Evolutionary conservation across 2,113 vertebrate genomes (phyloP).

Genomic region (Tupaia chinensis): DNA sequence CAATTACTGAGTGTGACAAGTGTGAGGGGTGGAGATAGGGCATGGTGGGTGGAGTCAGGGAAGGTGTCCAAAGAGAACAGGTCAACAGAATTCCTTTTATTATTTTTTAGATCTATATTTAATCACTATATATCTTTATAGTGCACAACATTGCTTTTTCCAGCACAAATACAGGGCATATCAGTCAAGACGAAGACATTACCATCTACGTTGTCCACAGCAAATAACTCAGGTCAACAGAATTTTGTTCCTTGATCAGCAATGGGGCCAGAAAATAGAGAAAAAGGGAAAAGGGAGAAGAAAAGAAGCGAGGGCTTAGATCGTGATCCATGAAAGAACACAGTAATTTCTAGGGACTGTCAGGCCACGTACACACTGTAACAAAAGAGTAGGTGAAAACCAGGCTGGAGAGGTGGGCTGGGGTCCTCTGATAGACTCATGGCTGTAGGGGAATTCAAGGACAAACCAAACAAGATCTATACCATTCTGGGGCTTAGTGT

Average conservation of each 20-base stretch:
- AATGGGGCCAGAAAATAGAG: neutral
- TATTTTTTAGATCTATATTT: no score
- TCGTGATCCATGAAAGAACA: neutral
- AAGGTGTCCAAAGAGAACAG: neutral
- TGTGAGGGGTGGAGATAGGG: neutral
- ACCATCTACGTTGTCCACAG: no score
- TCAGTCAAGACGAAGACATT: no score
- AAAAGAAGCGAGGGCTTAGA: neutral
- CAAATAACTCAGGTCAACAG: neutral
- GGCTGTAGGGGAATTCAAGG: neutral
- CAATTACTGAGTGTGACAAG: neutral
- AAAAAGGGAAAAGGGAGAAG: neutral
- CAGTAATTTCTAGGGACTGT: neutral
- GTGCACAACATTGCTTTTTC: no score
- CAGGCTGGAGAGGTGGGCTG: neutral
- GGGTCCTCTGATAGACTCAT: neutral
- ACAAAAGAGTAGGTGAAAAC: neutral
- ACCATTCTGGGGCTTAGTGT: neutral
- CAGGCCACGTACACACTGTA: accelerated
- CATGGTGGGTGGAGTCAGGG: neutral
- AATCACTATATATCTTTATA: no score
- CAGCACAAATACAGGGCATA: no score
- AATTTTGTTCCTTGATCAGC: neutral
- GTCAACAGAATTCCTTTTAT: neutral
- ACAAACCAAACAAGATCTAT: neutral